Evolutionary conservation across 1,140 invertebrate species (phyloP).

Genomic region (Psilanteris sp.): DNA sequence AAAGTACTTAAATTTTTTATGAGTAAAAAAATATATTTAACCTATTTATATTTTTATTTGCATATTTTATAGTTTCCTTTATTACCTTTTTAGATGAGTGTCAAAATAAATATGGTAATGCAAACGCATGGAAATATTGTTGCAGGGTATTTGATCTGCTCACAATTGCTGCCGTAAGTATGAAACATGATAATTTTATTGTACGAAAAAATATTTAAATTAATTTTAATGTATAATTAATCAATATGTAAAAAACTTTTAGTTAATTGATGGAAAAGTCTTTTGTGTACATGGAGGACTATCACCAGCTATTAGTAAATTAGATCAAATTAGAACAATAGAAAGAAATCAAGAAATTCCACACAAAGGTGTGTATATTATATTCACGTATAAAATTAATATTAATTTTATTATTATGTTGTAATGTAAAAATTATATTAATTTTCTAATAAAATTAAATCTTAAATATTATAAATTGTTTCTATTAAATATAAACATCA

Average conservation of each 20-base stretch:
- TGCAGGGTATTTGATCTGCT: slow-evolving; percentile 98
- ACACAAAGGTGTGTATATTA: slow-evolving; percentile 88
- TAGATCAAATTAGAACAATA: slow-evolving; percentile 96
- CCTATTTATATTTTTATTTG: not conserved
- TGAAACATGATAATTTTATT: no score
- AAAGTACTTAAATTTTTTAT: no score
- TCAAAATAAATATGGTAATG: slow-evolving; percentile 98
- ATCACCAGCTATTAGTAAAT: slow-evolving; percentile 93
- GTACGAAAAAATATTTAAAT: no score
- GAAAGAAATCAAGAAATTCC: slow-evolving; percentile 98
- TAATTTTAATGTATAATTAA: no score
- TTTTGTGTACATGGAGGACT: slow-evolving; percentile 98
- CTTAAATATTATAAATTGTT: no score
- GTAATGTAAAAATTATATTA: no score
- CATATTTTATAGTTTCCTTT: slow-evolving; percentile 9
- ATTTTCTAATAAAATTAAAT: no score
- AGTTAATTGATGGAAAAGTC: slow-evolving; percentile 98
- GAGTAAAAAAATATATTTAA: no score
- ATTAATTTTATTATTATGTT: no score
- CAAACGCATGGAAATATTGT: slow-evolving; percentile 99
- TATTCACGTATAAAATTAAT: not conserved
- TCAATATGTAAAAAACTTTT: no score
- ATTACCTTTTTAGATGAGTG: slow-evolving; percentile 94
- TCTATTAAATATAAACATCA: no score
- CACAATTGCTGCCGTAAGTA: slow-evolving; percentile 96